Evolutionary conservation across 2,888 invertebrate genomes (phyloP), one percentile per base, ranked within the genome.

Genomic region (Griposia aprilina): DNA sequence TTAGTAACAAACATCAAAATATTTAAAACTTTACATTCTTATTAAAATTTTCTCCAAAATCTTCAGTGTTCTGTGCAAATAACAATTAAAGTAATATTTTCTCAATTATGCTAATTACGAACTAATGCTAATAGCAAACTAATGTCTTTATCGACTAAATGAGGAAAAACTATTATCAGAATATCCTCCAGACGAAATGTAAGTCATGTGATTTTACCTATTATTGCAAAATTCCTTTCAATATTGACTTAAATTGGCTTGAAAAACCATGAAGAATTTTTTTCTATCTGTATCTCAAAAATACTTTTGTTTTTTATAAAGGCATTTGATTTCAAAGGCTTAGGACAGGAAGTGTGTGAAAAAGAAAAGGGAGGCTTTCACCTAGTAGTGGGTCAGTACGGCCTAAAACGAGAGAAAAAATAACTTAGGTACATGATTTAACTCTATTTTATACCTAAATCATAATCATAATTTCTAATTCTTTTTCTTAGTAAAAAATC

Each of bases 151-250:
- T 55, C 3, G 2, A 48, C 8, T 60, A 71, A 23, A 80, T 50
- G 50, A 88, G 81, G 78, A 83, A 86, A 80, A 78, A 45, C n/a
- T 36, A 48, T 77, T 26, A 50, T 67, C 55, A 23, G 50, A 60
- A 70, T 65, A 62, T 59, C 10, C 23, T 57, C 8, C 20, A 55
- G 36, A 68, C 23, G 23, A 26, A 23, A 57, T 50, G 26, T 55
- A 60, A 69, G 62, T 86, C 86, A 83, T 83, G 23, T 83, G 68
- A 72, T 74, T 74, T 50, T 7, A 50, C 48, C 50, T 55, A 62
- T 59, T 66, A 8, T 36, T 59, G 15, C 59, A 13, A 50, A 55
- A 80, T n/a, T 30, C 13, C 1, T 69, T 78, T 57, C 3, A 72
- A 50, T 72, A 50, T 50, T 20, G 20, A 20, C 5, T 26, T 20